Evolutionary conservation across 2,888 invertebrate species (phyloP).

Genomic region (Pterostichus niger): DNA sequence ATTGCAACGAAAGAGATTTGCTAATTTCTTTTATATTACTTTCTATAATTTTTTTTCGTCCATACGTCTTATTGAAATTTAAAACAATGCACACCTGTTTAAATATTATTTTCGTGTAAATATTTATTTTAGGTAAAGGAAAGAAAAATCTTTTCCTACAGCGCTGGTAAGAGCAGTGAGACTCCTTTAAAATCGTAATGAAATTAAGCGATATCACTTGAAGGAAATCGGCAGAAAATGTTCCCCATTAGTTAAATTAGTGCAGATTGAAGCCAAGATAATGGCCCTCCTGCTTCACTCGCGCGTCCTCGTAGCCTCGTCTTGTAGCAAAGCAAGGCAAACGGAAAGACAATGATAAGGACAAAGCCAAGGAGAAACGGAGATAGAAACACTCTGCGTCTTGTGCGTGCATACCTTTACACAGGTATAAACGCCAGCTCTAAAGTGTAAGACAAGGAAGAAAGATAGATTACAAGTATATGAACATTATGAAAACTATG

Average conservation of each 20-base stretch:
- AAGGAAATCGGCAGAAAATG: slow-evolving; percentile 63
- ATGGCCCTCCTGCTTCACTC: slow-evolving; percentile 19
- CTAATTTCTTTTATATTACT: no score
- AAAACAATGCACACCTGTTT: no score
- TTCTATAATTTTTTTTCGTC: no score
- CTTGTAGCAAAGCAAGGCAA: not conserved
- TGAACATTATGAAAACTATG: no score
- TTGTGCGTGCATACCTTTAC: not conserved
- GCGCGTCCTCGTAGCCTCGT: not conserved
- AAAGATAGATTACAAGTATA: no score
- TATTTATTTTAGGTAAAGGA: not conserved
- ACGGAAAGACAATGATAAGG: not conserved
- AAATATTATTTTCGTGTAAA: no score
- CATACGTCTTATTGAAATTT: no score
- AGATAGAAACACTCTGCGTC: no score
- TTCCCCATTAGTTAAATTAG: slow-evolving; percentile 65
- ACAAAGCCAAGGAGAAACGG: no score
- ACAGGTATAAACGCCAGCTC: not conserved
- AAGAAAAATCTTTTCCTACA: not conserved
- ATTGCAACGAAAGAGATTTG: no score
- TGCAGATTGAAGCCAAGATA: slow-evolving; percentile 64
- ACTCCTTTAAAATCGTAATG: slow-evolving; percentile 55
- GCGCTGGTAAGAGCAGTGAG: not conserved
- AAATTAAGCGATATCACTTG: slow-evolving; percentile 66
- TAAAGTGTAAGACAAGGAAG: no score